Evolutionary conservation across 2,888 invertebrate genomes (phyloP).

Genomic region (Tuta absoluta): DNA sequence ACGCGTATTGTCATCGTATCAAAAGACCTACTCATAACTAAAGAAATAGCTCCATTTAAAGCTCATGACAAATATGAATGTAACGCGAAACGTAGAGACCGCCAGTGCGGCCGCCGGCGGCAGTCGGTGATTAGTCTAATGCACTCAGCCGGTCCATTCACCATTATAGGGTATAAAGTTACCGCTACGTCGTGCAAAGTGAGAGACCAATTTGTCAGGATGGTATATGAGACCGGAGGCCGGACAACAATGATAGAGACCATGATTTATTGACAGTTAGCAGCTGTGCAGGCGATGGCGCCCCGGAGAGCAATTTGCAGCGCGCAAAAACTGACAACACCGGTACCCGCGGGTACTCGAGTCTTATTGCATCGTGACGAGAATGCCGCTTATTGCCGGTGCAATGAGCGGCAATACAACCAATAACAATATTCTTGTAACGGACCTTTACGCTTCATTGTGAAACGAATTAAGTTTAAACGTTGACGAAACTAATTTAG

Average conservation of each 20-base stretch:
- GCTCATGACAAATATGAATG: slow-evolving; percentile 15
- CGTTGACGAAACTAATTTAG: slow-evolving; percentile 5
- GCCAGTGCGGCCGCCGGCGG: neutral
- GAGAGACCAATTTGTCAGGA: slow-evolving; percentile 34
- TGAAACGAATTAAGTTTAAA: slow-evolving; percentile 1
- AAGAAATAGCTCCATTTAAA: neutral
- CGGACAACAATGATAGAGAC: slow-evolving; percentile 47
- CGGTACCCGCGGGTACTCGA: slow-evolving; percentile 37
- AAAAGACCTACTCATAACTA: neutral
- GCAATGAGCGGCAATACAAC: too few species aligned
- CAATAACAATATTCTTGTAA: slow-evolving; percentile 36
- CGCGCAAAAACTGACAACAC: slow-evolving; percentile 58
- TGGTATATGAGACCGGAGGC: slow-evolving; percentile 32
- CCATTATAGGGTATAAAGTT: slow-evolving; percentile 25
- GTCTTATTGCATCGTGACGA: slow-evolving; percentile 31
- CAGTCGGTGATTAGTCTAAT: slow-evolving; percentile 14
- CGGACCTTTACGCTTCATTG: slow-evolving; percentile 31
- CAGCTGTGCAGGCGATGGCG: slow-evolving; percentile 50
- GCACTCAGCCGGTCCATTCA: slow-evolving; percentile 20
- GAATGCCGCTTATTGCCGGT: slow-evolving; percentile 31
- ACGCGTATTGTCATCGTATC: neutral
- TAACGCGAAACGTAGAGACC: slow-evolving; percentile 5
- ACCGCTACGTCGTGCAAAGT: slow-evolving; percentile 28
- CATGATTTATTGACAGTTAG: slow-evolving; percentile 64
- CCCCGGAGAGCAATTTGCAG: slow-evolving; percentile 59